Base-by-base conservation (phyloP, 2,113 vertebrate genomes). In the Astur gentilis region DNA sequence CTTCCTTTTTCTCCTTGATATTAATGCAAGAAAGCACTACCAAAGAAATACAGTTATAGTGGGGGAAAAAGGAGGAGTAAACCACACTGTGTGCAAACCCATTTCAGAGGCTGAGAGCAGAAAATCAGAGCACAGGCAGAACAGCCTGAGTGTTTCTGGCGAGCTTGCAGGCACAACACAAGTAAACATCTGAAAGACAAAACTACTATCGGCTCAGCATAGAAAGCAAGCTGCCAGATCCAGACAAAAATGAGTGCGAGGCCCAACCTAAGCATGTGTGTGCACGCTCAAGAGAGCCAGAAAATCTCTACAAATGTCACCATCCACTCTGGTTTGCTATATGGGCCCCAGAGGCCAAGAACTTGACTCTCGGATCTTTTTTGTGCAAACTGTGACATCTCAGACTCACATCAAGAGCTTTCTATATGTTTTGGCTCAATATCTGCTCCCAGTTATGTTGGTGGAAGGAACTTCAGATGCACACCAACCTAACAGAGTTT, bases 121-220 rank as follows among this genome's bases (percentile, higher is more conserved):
- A 94, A 79, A 85, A 54, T 42, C 29, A 54, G 87, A 89, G 89
- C 36, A 16, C 58, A 64, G 31, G 75, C 84, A 89, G 73, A 95
- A 62, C 80, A 94, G 85, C 11, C 87, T 70, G 87, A 84, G 55
- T 55, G 82, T 90, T 95, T 94, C 95, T 97, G 94, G 94, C n/a
- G 5, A 85, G 83, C 70, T 94, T 62, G 70, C 84, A 97, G 93
- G 62, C 91, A 94, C 91, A 95, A 94, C 91, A 94, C 87, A 73
- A 94, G 89, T 93, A 95, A 95, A 96, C 78, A 92, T 87, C 87
- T 94, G 87, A 96, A 96, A 83, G 96, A 97, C 91, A 94, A 95
- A 95, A 96, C 94, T 95, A 70, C 91, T 94, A 95, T 95, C 94
- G 1, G 78, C 60, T 91, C 78, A 70, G 55, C 82, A 32, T 5